These are phyloP conservation scores for Drosophila chauvacae DNA, from an alignment of 1,140 invertebrate genomes.

Conservation along the genomic window DNA sequence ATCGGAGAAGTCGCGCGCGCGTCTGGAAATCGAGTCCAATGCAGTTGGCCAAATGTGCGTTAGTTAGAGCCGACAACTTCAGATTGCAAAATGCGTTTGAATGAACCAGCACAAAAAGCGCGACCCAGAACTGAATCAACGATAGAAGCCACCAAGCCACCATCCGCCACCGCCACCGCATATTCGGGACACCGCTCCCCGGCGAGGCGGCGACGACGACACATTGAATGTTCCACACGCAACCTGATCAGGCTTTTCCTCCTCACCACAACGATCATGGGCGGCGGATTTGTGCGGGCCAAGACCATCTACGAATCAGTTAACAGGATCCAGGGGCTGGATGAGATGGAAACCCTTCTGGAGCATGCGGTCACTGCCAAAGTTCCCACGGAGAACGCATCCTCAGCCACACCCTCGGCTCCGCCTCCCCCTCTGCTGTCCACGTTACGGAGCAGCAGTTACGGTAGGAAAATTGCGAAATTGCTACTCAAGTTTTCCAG, in stretches of 20 bases:
- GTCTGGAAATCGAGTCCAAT: slow-evolving; percentile 60
- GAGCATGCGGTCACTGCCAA: slow-evolving; percentile 15
- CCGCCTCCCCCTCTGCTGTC: neutral
- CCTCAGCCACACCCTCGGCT: slow-evolving; percentile 23
- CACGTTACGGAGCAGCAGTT: slow-evolving; percentile 27
- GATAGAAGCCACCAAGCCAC: slow-evolving; percentile 10
- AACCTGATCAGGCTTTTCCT: slow-evolving; percentile 66
- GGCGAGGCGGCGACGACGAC: slow-evolving; percentile 17
- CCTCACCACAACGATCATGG: slow-evolving; percentile 63
- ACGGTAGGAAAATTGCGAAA: slow-evolving; percentile 49
- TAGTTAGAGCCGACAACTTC: slow-evolving; percentile 69
- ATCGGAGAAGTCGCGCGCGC: slow-evolving; percentile 3
- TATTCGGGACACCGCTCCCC: slow-evolving; percentile 20
- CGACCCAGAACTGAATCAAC: slow-evolving; percentile 47
- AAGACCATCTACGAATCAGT: slow-evolving; percentile 42
- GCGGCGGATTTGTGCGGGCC: slow-evolving; percentile 41
- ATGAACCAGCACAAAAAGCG: slow-evolving; percentile 64
- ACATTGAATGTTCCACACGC: slow-evolving; percentile 56
- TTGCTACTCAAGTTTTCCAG: slow-evolving; percentile 10
- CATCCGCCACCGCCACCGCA: neutral
- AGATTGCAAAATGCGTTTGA: slow-evolving; percentile 80
- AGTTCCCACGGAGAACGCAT: slow-evolving; percentile 5
- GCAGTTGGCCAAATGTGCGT: slow-evolving; percentile 77
- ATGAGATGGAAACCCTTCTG: slow-evolving; percentile 5
- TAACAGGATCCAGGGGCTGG: slow-evolving; percentile 25